These are phyloP conservation scores for Sinosuthora webbiana DNA, from an alignment of 2,113 vertebrate genomes.

Conservation along the genomic window DNA sequence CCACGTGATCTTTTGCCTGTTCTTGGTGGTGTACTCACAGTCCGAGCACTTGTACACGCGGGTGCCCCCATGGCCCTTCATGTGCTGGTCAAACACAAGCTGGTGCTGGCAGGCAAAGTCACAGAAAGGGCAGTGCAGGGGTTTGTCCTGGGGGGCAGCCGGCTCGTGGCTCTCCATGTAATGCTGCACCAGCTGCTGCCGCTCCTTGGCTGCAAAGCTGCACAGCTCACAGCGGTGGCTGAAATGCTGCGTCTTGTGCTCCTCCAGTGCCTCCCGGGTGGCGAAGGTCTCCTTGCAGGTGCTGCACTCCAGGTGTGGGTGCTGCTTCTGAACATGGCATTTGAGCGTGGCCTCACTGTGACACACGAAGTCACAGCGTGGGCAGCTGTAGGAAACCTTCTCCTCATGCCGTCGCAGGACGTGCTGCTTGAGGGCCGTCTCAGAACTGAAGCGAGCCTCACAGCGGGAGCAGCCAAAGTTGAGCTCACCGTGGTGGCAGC, in stretches of 20 bases:
- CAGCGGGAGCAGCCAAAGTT: slow-evolving; percentile 81
- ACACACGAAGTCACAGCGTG: slow-evolving; percentile 78
- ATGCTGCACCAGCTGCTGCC: slow-evolving; percentile 82
- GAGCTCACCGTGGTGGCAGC: slow-evolving; percentile 85
- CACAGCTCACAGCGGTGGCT: slow-evolving; percentile 85
- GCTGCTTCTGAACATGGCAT: slow-evolving; percentile 81
- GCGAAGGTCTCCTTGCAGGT: slow-evolving; percentile 79
- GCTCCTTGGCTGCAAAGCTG: slow-evolving; percentile 82
- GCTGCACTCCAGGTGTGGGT: slow-evolving; percentile 76
- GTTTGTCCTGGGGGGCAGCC: slow-evolving; percentile 40
- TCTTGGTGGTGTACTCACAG: slow-evolving; percentile 89
- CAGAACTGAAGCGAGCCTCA: slow-evolving; percentile 85
- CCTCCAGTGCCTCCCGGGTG: slow-evolving; percentile 74
- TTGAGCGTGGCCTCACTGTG: slow-evolving; percentile 77
- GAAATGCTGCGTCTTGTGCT: slow-evolving; percentile 80
- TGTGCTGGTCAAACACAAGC: slow-evolving; percentile 90
- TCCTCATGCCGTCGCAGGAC: slow-evolving; percentile 80
- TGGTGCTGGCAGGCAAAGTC: slow-evolving; percentile 85
- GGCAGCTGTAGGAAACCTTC: slow-evolving; percentile 73
- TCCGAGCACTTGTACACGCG: slow-evolving; percentile 90
- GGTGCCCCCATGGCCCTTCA: slow-evolving; percentile 89
- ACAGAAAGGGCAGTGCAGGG: slow-evolving; percentile 84
- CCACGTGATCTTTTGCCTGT: slow-evolving; percentile 97
- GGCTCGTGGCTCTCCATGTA: slow-evolving; percentile 84
- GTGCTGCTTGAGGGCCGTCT: slow-evolving; percentile 89